phyloP scores from a whole-genome alignment of 2,113 vertebrate species.

The Triplophysa dalaica region DNA sequence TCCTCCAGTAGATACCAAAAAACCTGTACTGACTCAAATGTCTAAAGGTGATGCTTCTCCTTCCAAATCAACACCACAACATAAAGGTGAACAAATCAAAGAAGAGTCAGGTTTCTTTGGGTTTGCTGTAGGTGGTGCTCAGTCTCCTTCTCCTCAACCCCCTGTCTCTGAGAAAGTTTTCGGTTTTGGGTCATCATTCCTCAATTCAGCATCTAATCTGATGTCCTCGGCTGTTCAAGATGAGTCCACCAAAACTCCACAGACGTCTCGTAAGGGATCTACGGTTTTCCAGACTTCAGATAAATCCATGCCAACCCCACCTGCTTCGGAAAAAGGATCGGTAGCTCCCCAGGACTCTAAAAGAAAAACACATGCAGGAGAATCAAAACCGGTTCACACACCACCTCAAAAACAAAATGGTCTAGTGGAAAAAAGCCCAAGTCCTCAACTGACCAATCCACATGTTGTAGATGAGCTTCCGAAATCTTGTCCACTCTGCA shows the following conservation, averaged over 20 bases:
- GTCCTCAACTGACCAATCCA: constrained; percentile 57
- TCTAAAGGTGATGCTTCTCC: constrained; percentile 46
- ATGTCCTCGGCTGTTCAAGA: constrained; percentile 45
- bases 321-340: constrained; percentile 31
- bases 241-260: constrained; percentile 48
- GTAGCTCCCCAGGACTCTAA: constrained; percentile 2
- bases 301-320: constrained; percentile 32
- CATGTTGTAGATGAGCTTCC: constrained; percentile 45
- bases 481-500: constrained; percentile 86
- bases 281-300: constrained; percentile 35
- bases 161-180: constrained; percentile 79
- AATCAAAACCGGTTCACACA: constrained; percentile 30
- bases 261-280: constrained; percentile 36
- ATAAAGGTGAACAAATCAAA: constrained; percentile 61
- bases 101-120: constrained; percentile 75
- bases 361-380: constrained; percentile 1
- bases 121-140: constrained; percentile 76
- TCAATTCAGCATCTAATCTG: constrained; percentile 51
- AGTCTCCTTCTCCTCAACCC: constrained; percentile 73
- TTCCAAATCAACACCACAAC: constrained; percentile 62
- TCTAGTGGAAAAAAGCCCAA: constrained; percentile 61
- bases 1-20: constrained; percentile 58
- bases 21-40: constrained; percentile 60
- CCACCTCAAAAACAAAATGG: constrained; percentile 60
- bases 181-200: constrained; percentile 48